Percentiles rank a stretch among this genome's conserved stretches.
Evolutionary conservation across 2,797 vertebrate species (phyloP).

Genomic region (Cryptoblepharus egeriae): DNA sequence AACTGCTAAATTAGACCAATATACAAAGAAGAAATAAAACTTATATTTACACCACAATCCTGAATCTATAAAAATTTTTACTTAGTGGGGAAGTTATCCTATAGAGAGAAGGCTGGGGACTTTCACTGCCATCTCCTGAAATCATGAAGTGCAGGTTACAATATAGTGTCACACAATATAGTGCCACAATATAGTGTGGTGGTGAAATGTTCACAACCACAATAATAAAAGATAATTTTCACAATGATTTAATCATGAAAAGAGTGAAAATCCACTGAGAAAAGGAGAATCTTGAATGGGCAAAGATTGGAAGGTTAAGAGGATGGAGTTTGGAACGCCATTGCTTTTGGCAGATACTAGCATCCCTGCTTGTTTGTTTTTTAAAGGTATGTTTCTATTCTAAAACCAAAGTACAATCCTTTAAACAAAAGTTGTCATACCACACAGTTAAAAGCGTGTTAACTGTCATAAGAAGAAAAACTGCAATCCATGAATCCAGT

Average conservation of each 20-base stretch:
- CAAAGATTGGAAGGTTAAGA: background rate
- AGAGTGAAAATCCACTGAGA: background rate
- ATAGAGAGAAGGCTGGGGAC: background rate
- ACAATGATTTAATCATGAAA: too few relatives aligned
- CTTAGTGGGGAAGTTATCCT: background rate
- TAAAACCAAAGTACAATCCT: background rate
- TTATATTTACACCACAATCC: background rate
- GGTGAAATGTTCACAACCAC: background rate
- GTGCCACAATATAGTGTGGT: too few relatives aligned
- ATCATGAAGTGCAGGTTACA: background rate
- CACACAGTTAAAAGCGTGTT: background rate
- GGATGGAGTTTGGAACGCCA: background rate
- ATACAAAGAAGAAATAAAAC: background rate
- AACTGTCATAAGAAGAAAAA: too few relatives aligned
- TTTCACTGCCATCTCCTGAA: background rate
- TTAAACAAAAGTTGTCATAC: background rate
- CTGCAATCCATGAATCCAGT: too few relatives aligned
- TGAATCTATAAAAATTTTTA: background rate
- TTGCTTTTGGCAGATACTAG: background rate
- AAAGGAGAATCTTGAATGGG: background rate
- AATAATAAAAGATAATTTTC: too few relatives aligned
- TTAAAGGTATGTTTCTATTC: background rate
- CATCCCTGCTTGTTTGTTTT: background rate
- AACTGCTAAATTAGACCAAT: background rate
- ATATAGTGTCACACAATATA: too few relatives aligned